A percentile compares a stretch with the other conserved stretches of the same genome.
These are phyloP conservation scores for Polietes domitor DNA, from an alignment of 2,888 invertebrate species.

Conservation along the genomic window DNA sequence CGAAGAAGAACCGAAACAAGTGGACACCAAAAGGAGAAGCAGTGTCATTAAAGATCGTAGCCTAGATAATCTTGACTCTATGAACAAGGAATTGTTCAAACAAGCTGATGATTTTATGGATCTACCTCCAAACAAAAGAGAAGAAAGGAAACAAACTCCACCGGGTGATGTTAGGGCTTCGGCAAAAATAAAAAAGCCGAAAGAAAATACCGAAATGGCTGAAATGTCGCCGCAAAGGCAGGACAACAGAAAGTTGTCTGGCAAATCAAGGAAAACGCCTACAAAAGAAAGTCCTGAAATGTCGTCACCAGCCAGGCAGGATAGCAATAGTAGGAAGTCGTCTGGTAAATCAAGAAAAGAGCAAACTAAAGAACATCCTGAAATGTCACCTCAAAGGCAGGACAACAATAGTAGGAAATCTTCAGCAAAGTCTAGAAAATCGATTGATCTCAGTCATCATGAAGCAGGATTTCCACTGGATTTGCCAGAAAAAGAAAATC, in stretches of 20 bases:
- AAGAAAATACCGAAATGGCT: neutral
- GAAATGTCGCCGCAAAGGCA: neutral
- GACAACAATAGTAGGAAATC: slow-evolving; percentile 43
- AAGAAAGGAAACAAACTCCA: slow-evolving; percentile 14
- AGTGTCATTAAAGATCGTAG: neutral
- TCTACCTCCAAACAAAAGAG: neutral
- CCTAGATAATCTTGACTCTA: slow-evolving; percentile 44
- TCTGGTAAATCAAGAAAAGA: slow-evolving; percentile 3
- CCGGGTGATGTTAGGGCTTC: neutral
- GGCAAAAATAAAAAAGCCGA: neutral
- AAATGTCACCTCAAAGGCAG: slow-evolving; percentile 9
- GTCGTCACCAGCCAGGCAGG: neutral
- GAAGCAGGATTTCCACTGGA: neutral
- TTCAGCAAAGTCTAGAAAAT: slow-evolving; percentile 49
- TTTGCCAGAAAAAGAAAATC: neutral
- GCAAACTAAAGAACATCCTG: neutral
- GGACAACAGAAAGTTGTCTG: neutral
- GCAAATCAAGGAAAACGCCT: neutral
- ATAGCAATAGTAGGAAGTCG: neutral
- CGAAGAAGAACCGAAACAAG: neutral
- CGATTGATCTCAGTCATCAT: slow-evolving; percentile 30
- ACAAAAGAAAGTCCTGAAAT: neutral
- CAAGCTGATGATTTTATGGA: neutral
- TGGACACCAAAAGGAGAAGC: slow-evolving; percentile 44
- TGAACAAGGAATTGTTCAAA: slow-evolving; percentile 46